Conservation (phyloP, 2,113 vertebrate genomes). For the Salvelinus namaycush region DNA sequence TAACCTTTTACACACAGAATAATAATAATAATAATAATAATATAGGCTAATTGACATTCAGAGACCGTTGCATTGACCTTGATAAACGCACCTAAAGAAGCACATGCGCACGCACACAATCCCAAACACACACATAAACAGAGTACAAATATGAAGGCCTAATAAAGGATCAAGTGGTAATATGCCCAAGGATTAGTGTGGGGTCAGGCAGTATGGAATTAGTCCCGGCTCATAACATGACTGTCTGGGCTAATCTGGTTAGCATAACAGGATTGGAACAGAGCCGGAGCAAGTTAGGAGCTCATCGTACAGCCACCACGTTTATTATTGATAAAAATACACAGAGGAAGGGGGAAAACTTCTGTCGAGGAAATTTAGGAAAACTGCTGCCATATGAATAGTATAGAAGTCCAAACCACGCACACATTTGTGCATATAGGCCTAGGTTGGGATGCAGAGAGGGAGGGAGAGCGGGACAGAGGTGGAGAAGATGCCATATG, state of each 20-base stretch:
- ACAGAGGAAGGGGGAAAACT: not conserved
- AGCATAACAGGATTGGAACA: conserved; percentile 68
- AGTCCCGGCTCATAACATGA: conserved; percentile 54
- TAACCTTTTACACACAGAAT: too few species aligned
- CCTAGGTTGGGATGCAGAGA: not conserved
- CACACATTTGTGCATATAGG: too few species aligned
- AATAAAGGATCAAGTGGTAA: conserved; percentile 71
- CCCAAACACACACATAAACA: conserved; percentile 12
- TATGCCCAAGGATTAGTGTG: conserved; percentile 51
- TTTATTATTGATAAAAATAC: conserved; percentile 10
- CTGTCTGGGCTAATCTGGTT: conserved; percentile 55
- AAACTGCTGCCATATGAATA: too few species aligned
- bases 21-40: too few species aligned
- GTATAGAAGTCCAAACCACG: too few species aligned
- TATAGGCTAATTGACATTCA: too few species aligned
- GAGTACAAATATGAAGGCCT: conserved; percentile 47
- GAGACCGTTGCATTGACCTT: not conserved
- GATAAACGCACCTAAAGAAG: not conserved
- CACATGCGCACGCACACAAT: not conserved
- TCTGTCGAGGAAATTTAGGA: not conserved
- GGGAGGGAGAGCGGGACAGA: conserved; percentile 19
- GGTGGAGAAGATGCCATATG: conserved; percentile 61
- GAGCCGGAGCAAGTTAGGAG: conserved; percentile 48
- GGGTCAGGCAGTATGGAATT: conserved; percentile 54
- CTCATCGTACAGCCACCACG: conserved; percentile 53